These are phyloP conservation scores for Austrofundulus limnaeus DNA, from an alignment of 2,113 vertebrate genomes.

Conservation along the genomic window DNA sequence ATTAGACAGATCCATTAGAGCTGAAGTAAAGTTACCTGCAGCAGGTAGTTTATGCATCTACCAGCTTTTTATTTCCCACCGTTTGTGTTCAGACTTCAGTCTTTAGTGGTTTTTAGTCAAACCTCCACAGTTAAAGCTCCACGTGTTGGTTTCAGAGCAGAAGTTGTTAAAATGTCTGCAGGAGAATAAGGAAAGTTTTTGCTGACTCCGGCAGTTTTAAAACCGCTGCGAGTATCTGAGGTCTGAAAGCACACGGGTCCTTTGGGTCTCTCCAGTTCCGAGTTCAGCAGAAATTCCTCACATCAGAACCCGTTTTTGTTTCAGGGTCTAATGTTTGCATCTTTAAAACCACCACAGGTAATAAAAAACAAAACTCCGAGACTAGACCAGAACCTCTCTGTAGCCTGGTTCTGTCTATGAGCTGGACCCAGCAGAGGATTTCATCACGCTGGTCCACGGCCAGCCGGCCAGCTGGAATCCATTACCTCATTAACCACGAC, in stretches of 20 bases:
- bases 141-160: too few species aligned
- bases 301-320: too few species aligned
- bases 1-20: background rate
- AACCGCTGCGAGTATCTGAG: background rate
- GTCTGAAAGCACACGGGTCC: too few species aligned
- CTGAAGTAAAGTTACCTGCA: too few species aligned
- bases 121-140: too few species aligned
- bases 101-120: background rate
- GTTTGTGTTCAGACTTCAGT: background rate
- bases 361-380: too few species aligned
- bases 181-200: conserved; percentile 9
- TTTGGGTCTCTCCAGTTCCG: too few species aligned
- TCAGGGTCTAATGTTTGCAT: too few species aligned
- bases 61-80: background rate
- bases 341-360: too few species aligned
- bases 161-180: background rate
- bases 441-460: conserved; percentile 6
- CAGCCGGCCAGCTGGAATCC: conserved; percentile 33
- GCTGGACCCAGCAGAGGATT: background rate
- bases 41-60: background rate
- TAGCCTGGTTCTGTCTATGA: background rate
- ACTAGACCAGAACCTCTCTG: too few species aligned
- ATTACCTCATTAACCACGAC: conserved; percentile 11
- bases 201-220: conserved; percentile 34
- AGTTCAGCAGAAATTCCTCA: too few species aligned